Evolutionary conservation across 2,888 invertebrate species (phyloP).

Genomic region (Nymphalis polychloros): DNA sequence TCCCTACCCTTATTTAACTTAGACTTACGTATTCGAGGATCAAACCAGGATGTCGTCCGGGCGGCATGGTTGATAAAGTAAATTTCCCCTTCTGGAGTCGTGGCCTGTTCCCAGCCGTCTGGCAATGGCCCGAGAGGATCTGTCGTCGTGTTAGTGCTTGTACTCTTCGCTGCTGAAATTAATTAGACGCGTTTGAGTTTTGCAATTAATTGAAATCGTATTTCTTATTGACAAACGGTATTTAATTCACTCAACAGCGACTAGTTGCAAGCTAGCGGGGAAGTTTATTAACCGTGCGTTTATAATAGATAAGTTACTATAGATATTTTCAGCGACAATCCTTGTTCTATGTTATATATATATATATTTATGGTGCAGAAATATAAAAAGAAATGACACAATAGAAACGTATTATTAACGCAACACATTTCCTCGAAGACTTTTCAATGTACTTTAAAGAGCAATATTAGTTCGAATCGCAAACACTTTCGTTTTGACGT

Average conservation of each 20-base stretch:
- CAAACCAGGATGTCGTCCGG: slow-evolving; percentile 98
- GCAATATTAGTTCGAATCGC: slow-evolving; percentile 15
- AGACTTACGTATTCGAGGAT: slow-evolving; percentile 97
- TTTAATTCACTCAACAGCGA: slow-evolving; percentile 76
- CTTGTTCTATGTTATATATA: not conserved
- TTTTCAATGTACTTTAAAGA: slow-evolving; percentile 37
- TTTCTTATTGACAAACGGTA: slow-evolving; percentile 45
- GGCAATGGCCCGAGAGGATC: slow-evolving; percentile 89
- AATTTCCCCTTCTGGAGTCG: slow-evolving; percentile 91
- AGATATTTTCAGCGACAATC: not conserved
- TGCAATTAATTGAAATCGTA: slow-evolving; percentile 37
- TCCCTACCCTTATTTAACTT: slow-evolving; percentile 13
- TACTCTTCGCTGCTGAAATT: slow-evolving; percentile 81
- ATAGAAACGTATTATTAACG: slow-evolving; percentile 26
- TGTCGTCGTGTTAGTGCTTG: slow-evolving; percentile 75
- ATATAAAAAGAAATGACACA: slow-evolving; percentile 59
- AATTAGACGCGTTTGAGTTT: slow-evolving; percentile 58
- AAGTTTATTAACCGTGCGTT: slow-evolving; percentile 13
- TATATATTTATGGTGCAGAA: not conserved
- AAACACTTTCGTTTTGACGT: slow-evolving; percentile 33
- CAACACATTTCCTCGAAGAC: slow-evolving; percentile 32
- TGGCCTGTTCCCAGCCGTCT: slow-evolving; percentile 94
- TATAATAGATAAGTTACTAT: not conserved
- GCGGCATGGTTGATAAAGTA: slow-evolving; percentile 96
- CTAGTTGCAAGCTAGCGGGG: slow-evolving; percentile 67